Base-by-base conservation (phyloP, 2,888 invertebrate species). In the Synanthedon formicaeformis region DNA sequence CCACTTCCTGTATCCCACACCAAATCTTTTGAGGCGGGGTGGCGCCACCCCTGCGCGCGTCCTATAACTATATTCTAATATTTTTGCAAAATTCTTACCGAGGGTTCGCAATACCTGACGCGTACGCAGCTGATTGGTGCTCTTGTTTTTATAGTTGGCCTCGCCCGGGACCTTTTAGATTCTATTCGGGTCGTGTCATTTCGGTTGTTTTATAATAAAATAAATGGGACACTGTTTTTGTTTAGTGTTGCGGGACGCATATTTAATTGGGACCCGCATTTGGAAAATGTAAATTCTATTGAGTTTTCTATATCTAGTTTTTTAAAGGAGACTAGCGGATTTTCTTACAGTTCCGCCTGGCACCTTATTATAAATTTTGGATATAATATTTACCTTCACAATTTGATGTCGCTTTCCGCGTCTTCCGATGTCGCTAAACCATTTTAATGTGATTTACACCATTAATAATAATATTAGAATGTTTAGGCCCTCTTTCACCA, bases 41-140 rank as follows among this genome's bases (percentile, higher is more conserved):
- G 64, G 57, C 62, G 56, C 56, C 65, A 62, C 65, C 66, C 71
- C 65, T 56, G 62, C 62, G 57, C 61, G 58, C 63, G 59, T 71
- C 58, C 69, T 82, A 83, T 83, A 85, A 83, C 84, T 85, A 83
- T 73, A 5, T 73, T 67, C 84, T 23, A 23, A 78, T 86, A 86
- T 85, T 87, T 87, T 86, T 87, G 81, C 76, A 75, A 81, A 81
- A 81, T 84, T 86, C 86, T 86, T 85, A 81, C 79, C 68, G 66
- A 77, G 81, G 84, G 85, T 81, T 82, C 78, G 74, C 74, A 67
- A 79, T 83, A 85, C 85, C 85, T 85, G 85, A 63, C 50, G 64
- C 71, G 75, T 73, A 69, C 66, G 65, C 51, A 67, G 70, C 65
- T 72, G 75, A 78, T 82, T 78, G 80, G 83, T 75, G 79, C 80